Evolutionary conservation across 2,113 vertebrate genomes (phyloP), one percentile per base, ranked within the genome.

Genomic region (Azemiops feae): DNA sequence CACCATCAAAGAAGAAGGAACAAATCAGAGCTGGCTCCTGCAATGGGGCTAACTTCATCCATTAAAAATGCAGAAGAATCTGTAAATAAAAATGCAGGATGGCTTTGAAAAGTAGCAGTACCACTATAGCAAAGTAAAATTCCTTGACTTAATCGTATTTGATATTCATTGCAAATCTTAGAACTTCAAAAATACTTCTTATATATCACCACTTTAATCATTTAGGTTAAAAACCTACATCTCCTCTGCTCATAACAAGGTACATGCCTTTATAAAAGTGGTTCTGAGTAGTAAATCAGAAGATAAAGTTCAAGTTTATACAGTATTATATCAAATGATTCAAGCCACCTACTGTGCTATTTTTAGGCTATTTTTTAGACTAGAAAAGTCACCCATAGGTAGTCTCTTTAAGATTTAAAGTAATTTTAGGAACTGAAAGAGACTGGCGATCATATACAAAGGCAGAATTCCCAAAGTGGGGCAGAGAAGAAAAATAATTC

Each of bases 31-130:
- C 92, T 45, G 69, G 22, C 5, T 87, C 1, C n/a, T 92, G 22
- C 93, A 12, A 5, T 93, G 0, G 18, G 85, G 22, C 8, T 86
- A 92, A 39, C 10, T 93, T 94, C 25, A 20, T 96, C 55, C 88
- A 34, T 85, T 93, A 93, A 92, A 86, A 25, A 85, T 54, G 0
- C 34, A 94, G 16, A 3, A 34, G 39, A 90, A 22, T 12, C 0
- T 34, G 60, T 88, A 91, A 92, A 96, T 95, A 9, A 64, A 92
- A 94, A 3, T 0, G 85, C 60, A 93, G 81, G 50, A 22, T 90
- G 91, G 89, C 25, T 87, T 3, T 25, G 64, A 91, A 81, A 95
- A 92, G 0, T 22, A 0, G 90, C 34, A 88, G 25, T 90, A 90
- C 0, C 2, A 0, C 5, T 52, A 55, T 54, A 94, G 85, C 6